Evolutionary conservation across 2,888 invertebrate species (phyloP), one percentile per base, ranked within the genome.

Genomic region (Pseudeuparius sepicola): DNA sequence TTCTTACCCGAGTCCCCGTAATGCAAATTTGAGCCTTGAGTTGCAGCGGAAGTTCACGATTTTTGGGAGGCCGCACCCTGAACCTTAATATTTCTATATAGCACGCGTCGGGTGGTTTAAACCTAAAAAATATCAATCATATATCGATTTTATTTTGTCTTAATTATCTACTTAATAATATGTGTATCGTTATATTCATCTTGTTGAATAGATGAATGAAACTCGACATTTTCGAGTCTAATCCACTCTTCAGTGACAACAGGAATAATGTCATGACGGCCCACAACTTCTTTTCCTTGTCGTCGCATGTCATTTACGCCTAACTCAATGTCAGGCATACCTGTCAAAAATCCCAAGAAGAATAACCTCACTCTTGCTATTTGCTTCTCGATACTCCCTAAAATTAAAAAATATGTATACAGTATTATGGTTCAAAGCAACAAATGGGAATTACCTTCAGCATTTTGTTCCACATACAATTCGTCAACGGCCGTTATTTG

Each of bases 241-340:
- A 98, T 98, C 98, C 98, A 99, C 65, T 98, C 93, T 65, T 99
- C 98, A 0, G 98, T 98, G 41, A 87, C 87, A 11, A 92, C 90
- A 13, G 98, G 97, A 59, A 98, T 93, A 60, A 99, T 98, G 65
- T 99, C 98, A 64, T 96, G 94, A 3, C 98, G 73, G 0, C 98
- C 94, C 2, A 98, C 98, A 33, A 99, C 94, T 71, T 98, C 98
- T 64, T 84, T 85, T n/a, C 97, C 97, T 64, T 94, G 90, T n/a
- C 96, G 73, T 62, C 89, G 76, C 72, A 92, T 76, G 64, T 99
- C 98, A 64, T 99, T 98, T 37, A 98, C 77, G 3, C 98, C 98
- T 49, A 99, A 67, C 66, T 99, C 98, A 45, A 97, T 80, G 56
- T 86, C 85, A 3, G 97, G 97, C 85, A 90, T 89, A 34, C 93